These are phyloP conservation scores for Oryzias melastigma DNA, from an alignment of 2,113 vertebrate genomes.

Conservation along the genomic window DNA sequence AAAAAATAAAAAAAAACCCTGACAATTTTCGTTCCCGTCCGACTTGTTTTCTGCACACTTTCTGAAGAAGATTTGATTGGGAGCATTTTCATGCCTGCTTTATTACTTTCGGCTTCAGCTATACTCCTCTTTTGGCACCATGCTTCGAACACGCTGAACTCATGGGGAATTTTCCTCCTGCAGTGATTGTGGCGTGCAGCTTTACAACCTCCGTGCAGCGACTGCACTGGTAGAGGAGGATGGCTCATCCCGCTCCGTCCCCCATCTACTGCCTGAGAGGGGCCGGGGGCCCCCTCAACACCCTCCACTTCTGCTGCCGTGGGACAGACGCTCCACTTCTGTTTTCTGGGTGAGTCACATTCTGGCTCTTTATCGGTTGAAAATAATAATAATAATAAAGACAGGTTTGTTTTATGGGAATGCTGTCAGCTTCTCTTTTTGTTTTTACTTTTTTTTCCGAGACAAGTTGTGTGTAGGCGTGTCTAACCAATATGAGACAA, in stretches of 20 bases:
- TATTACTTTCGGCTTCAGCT: neutral
- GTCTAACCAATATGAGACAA: too few relatives aligned
- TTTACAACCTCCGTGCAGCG: constrained; percentile 4
- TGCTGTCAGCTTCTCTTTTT: too few relatives aligned
- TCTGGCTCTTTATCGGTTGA: neutral
- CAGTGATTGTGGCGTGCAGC: neutral
- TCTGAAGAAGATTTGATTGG: neutral
- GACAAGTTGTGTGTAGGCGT: too few relatives aligned
- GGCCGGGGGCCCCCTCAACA: constrained; percentile 79
- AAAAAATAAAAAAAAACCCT: constrained; percentile 1
- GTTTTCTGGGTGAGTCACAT: constrained; percentile 86
- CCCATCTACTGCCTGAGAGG: constrained; percentile 90
- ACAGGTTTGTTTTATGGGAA: too few relatives aligned
- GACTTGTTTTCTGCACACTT: neutral
- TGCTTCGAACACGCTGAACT: neutral
- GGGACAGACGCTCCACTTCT: constrained; percentile 73
- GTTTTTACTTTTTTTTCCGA: too few relatives aligned
- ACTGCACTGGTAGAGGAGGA: constrained; percentile 49
- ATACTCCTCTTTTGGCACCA: neutral
- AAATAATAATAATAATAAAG: too few relatives aligned
- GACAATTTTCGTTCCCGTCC: neutral
- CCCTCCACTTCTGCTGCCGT: constrained; percentile 82
- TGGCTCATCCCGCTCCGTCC: constrained; percentile 79
- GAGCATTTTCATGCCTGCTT: neutral
- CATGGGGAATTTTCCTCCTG: neutral